Evolutionary conservation across 2,888 invertebrate species (phyloP), one percentile per base, ranked within the genome.

Genomic region (Drosophila rubida): DNA sequence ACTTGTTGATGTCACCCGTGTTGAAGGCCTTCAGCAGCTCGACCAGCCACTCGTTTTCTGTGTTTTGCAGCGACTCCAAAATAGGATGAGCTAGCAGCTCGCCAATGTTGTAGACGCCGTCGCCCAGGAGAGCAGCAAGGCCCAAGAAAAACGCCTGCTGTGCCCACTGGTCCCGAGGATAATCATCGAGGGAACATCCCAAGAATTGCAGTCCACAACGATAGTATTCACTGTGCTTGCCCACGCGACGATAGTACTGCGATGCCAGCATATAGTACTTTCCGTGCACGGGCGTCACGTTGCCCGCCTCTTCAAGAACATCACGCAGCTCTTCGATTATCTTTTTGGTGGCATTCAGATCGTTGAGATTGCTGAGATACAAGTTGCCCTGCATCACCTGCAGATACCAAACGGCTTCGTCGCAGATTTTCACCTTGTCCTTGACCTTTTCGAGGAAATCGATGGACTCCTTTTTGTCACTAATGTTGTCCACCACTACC

Each of bases 51-150:
- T 95, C 95, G 83, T 97, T 96, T 45, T 91, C 90, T 0, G 97
- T 97, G 19, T 94, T 94, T 70, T 96, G 95, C 45, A 99, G 93
- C 0, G 97, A 95, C 75, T 97, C 95, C 80, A 99, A 92, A 60
- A 99, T 96, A 0, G 98, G 97, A 93, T 99, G 99, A 0, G 98
- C 98, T 45, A 99, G 92, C 92, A 99, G 93, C 92, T 99, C 99
- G 0, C 98, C 99, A 80, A 99, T 95, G 91, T 99, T 99, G 91
- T 99, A 99, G 16, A 99, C 97, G 19, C 96, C 97, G 84, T 98
- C 97, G 0, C 98, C 99, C 1, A 99, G 93, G 22, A 99, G 94
- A 0, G 98, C 99, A 0, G 99, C 99, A 6, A 99, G 92, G 0
- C 98, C 97, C 4, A 99, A 93, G 80, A 98, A 95, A 90, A 97